Conservation (phyloP, 2,888 invertebrate species). For the Andrena praecox region DNA sequence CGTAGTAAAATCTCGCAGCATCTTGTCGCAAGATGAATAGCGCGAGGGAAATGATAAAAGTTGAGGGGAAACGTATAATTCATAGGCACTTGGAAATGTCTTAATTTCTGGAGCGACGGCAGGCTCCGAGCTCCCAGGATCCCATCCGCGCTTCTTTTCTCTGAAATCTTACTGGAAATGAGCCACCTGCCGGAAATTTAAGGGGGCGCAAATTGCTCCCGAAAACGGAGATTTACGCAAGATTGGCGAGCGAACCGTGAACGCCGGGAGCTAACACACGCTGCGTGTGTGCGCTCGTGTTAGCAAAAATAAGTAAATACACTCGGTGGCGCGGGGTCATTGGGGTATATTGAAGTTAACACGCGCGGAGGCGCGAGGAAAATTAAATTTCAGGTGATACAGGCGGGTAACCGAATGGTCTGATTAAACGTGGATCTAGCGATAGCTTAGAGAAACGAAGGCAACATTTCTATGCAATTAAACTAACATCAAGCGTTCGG, state of each 20-base stretch:
- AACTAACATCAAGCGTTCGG: too few relatives aligned
- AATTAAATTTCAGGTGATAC: constrained; percentile 39
- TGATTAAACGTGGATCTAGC: constrained; percentile 4
- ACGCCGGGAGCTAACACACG: background rate
- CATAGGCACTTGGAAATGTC: background rate
- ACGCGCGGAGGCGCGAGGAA: constrained; percentile 8
- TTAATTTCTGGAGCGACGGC: background rate
- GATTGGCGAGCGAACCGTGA: constrained; percentile 15
- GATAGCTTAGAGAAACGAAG: background rate
- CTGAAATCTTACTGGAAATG: background rate
- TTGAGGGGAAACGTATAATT: background rate
- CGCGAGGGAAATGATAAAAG: too few relatives aligned
- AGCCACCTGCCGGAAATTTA: constrained; percentile 26
- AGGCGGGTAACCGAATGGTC: constrained; percentile 18
- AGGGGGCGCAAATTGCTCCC: constrained; percentile 37
- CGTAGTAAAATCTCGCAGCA: too few relatives aligned
- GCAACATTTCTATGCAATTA: background rate
- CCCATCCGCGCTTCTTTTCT: background rate
- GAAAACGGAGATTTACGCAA: constrained; percentile 34
- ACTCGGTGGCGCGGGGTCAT: constrained; percentile 13
- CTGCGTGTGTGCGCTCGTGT: constrained; percentile 11
- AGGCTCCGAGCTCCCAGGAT: background rate
- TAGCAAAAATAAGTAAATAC: constrained; percentile 53
- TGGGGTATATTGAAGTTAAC: constrained; percentile 33
- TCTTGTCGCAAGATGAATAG: too few relatives aligned